These are phyloP conservation scores for Myotis planiceps DNA, from an alignment of 2,797 vertebrate genomes.

Conservation along the genomic window DNA sequence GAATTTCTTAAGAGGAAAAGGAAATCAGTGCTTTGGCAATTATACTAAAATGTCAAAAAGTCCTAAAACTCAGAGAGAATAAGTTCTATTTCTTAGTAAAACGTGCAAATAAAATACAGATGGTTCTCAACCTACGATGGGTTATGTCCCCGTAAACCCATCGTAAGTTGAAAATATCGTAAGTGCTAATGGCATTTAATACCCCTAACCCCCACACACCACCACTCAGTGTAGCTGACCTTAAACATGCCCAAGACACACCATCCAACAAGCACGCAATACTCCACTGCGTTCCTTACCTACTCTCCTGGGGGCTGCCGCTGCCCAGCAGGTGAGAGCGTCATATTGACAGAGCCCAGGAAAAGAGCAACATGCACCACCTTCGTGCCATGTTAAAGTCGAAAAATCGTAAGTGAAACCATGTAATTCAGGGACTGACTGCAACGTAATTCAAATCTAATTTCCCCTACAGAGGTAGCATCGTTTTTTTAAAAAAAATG, in stretches of 20 bases:
- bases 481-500: background rate
- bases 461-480: background rate
- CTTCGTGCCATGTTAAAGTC: background rate
- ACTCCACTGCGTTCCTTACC: too few relatives aligned
- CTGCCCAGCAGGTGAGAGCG: background rate
- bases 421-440: background rate
- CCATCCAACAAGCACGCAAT: background rate
- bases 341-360: background rate
- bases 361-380: background rate
- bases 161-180: background rate
- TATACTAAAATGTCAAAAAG: background rate
- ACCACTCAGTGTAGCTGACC: background rate
- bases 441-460: background rate
- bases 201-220: background rate
- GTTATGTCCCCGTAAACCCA: background rate
- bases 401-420: background rate
- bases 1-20: slow-evolving; percentile 36
- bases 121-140: background rate
- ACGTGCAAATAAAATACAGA: background rate
- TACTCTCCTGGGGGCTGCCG: background rate
- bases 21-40: slow-evolving; percentile 1
- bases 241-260: background rate
- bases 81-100: slow-evolving; percentile 6
- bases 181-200: background rate
- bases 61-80: background rate